Base-by-base conservation (phyloP, 2,888 invertebrate species). In the Aspidiotus destructor region DNA sequence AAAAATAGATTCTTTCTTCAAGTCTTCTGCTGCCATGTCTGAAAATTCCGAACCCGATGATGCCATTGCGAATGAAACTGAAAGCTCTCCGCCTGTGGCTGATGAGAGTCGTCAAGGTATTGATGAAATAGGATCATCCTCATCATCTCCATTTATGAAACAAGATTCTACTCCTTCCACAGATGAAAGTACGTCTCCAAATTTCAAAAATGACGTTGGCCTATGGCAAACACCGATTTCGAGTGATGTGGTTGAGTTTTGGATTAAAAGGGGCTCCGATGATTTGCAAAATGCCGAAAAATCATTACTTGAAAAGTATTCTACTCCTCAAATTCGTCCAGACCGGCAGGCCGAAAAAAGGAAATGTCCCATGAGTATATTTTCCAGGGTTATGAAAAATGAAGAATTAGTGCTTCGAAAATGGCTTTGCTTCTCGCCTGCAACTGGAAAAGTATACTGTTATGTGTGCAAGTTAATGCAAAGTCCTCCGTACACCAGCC, bases 371-470 rank as follows among this genome's bases (percentile, higher is more conserved):
- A 44, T 44, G 13, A 44, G 48, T 44, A 44, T 44, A 44, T 44
- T 44, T 44, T 44, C 48, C 13, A 44, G 48, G 48, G 48, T 44
- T 13, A 44, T 44, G 48, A 44, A 44, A 44, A 44, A 44, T 44
- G 48, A 44, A 44, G 48, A 44, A 44, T 44, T 44, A 13, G 48
- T 44, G 48, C 48, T 44, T 44, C 48, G 48, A 44, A 44, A 44
- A 44, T 44, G 48, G 48, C 48, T 44, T 44, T 44, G 48, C 48
- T 44, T 44, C 48, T 44, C 48, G 48, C 48, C 48, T 10, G 48
- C 48, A 44, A 44, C 48, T 44, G 48, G 48, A 44, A 44, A 44
- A 44, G 48, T 44, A 44, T 44, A 44, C 48, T 44, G 48, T 44
- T 44, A 44, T 44, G 48, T 44, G 48, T 44, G 48, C 48, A 44